A percentile compares a stretch with the other conserved stretches of the same genome.
Evolutionary conservation across 2,113 vertebrate genomes (phyloP).

Genomic region (Limanda limanda): DNA sequence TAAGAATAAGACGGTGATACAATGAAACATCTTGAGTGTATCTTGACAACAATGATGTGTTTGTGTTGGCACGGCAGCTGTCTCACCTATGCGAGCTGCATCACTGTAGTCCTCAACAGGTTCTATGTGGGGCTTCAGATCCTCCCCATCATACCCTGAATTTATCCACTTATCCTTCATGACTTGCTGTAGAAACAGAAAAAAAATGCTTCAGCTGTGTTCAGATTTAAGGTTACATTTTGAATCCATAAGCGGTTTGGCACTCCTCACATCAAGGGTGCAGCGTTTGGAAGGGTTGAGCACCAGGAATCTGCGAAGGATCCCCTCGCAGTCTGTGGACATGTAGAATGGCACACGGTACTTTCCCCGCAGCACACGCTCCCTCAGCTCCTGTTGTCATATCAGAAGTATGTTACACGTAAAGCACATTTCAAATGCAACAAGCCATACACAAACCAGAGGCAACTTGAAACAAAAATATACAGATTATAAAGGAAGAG

Average conservation of each 20-base stretch:
- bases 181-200: conserved; percentile 86
- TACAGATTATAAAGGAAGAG: background rate
- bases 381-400: conserved; percentile 88
- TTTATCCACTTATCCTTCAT: conserved; percentile 99
- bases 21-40: background rate
- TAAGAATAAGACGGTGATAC: background rate
- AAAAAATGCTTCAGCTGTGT: background rate
- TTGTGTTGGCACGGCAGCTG: background rate
- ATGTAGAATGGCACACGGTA: conserved; percentile 98
- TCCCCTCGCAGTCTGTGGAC: conserved; percentile 96
- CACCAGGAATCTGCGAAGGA: conserved; percentile 92
- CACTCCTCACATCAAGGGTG: conserved; percentile 88
- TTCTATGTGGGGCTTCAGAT: conserved; percentile 91
- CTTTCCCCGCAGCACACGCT: conserved; percentile 94
- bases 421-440: background rate
- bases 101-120: conserved; percentile 80
- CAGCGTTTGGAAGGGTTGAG: conserved; percentile 95
- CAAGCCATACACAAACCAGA: background rate
- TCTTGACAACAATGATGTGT: background rate
- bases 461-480: no score
- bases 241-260: background rate
- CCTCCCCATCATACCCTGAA: conserved; percentile 89
- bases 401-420: background rate
- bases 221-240: background rate
- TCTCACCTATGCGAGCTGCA: conserved; percentile 75